Conservation (phyloP, 2,113 vertebrate genomes). For the Suncus etruscus region DNA sequence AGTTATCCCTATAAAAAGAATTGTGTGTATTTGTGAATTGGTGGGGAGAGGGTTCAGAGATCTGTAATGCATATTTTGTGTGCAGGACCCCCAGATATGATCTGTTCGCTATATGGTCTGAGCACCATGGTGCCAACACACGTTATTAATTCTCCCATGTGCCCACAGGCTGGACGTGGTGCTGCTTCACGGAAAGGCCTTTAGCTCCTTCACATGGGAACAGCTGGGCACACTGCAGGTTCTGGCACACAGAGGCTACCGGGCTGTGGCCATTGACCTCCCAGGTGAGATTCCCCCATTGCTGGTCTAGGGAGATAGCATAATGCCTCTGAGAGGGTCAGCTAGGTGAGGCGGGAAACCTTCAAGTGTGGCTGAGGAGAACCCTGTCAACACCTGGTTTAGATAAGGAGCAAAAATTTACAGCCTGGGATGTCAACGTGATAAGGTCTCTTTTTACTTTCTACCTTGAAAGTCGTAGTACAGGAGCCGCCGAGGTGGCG, state of each 20-base stretch:
- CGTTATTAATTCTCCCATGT: not conserved
- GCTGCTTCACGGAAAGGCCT: conserved; percentile 95
- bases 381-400: not conserved
- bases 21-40: too few species aligned
- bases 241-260: conserved; percentile 92
- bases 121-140: too few species aligned
- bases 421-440: not conserved
- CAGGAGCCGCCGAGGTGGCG: too few species aligned
- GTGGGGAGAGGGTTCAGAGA: too few species aligned
- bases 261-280: conserved; percentile 94
- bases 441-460: conserved; percentile 37
- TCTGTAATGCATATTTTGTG: too few species aligned
- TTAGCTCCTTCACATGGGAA: conserved; percentile 96
- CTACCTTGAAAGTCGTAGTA: not conserved
- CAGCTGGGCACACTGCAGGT: conserved; percentile 93
- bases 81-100: too few species aligned
- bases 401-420: not conserved
- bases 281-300: conserved; percentile 89
- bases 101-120: too few species aligned
- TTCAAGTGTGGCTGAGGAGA: not conserved
- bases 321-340: not conserved
- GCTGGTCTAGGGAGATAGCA: not conserved
- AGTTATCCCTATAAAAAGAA: too few species aligned
- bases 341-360: not conserved
- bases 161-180: conserved; percentile 91